Conservation (phyloP, 2,113 vertebrate genomes). For the Salvelinus namaycush region DNA sequence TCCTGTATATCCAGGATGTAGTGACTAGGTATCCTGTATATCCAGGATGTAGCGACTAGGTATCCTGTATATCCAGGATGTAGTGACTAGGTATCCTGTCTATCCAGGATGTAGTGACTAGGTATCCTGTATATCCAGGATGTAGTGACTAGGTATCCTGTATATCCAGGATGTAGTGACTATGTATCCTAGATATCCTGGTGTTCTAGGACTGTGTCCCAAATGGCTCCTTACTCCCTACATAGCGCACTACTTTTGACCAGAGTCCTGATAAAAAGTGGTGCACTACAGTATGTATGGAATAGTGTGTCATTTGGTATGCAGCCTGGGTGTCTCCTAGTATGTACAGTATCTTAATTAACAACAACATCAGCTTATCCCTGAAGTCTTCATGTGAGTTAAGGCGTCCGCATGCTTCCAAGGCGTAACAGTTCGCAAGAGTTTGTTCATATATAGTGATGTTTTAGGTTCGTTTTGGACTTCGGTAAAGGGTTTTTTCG, state of each 20-base stretch:
- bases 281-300: too few species aligned
- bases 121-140: conserved; percentile 12
- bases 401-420: conserved; percentile 8
- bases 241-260: too few species aligned
- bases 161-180: conserved; percentile 43
- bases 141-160: conserved; percentile 43
- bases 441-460: too few species aligned
- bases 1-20: conserved; percentile 26
- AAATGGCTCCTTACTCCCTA: too few species aligned
- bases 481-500: too few species aligned
- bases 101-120: conserved; percentile 45
- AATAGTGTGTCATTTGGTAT: too few species aligned
- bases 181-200: conserved; percentile 53
- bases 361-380: conserved; percentile 55
- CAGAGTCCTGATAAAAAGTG: too few species aligned
- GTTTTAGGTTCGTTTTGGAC: too few species aligned
- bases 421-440: too few species aligned
- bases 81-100: conserved; percentile 36
- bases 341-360: conserved; percentile 58
- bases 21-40: conserved; percentile 51
- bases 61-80: conserved; percentile 18
- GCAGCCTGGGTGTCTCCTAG: neutral
- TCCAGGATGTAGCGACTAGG: conserved; percentile 53
- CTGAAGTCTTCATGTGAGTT: conserved; percentile 69
- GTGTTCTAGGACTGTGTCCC: conserved; percentile 56